These are phyloP conservation scores for Zygothrica quintamaculata DNA, from an alignment of 2,888 invertebrate species.

Conservation along the genomic window DNA sequence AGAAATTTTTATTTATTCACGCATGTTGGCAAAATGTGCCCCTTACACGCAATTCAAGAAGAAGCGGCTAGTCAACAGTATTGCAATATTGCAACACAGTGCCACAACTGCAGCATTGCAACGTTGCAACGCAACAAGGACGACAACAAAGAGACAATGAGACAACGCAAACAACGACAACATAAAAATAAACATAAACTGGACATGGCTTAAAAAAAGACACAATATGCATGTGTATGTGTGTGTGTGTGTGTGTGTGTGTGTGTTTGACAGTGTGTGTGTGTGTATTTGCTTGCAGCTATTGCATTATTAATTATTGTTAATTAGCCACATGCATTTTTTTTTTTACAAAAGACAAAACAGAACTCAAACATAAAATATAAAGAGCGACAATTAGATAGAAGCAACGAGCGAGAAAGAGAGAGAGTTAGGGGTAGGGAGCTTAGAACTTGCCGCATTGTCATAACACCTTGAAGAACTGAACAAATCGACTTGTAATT, in stretches of 20 bases:
- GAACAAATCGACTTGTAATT: slow-evolving; percentile 64
- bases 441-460: slow-evolving; percentile 7
- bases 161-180: slow-evolving; percentile 33
- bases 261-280: slow-evolving; percentile 12
- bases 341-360: too few species aligned
- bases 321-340: slow-evolving; percentile 58
- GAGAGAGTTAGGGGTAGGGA: not conserved
- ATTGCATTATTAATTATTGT: slow-evolving; percentile 68
- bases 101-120: too few species aligned
- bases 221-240: not conserved
- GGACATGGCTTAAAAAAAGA: slow-evolving; percentile 21
- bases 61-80: slow-evolving; percentile 54
- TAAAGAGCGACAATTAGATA: not conserved
- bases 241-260: slow-evolving; percentile 5
- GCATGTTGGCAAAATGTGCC: slow-evolving; percentile 73
- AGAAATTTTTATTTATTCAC: slow-evolving; percentile 76
- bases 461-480: slow-evolving; percentile 50
- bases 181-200: slow-evolving; percentile 34
- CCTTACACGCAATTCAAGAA: slow-evolving; percentile 66
- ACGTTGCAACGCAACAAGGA: slow-evolving; percentile 33
- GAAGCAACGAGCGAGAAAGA: not conserved
- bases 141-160: slow-evolving; percentile 29
- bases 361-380: not conserved
- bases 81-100: slow-evolving; percentile 42
- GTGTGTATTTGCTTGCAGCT: slow-evolving; percentile 21